These are phyloP conservation scores for Latrodectus hesperus DNA, from an alignment of 2,888 invertebrate species.

Conservation along the genomic window DNA sequence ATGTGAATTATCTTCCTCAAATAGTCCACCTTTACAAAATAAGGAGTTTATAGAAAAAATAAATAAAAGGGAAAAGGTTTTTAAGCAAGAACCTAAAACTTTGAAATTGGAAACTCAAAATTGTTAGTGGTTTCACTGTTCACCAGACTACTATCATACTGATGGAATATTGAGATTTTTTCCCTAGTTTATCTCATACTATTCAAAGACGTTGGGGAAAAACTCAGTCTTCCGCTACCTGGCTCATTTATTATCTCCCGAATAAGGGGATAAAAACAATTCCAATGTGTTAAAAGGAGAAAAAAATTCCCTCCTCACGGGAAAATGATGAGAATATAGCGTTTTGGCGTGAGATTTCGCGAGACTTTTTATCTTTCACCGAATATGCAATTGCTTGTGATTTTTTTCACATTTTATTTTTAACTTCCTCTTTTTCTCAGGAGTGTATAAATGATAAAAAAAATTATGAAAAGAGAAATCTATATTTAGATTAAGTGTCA, in stretches of 20 bases:
- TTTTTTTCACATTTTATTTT: not conserved
- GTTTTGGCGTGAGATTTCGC: not conserved
- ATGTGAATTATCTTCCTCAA: no score
- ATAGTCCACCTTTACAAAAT: no score
- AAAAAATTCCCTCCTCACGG: not conserved
- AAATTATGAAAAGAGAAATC: conserved; percentile 20
- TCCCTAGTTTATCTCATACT: not conserved
- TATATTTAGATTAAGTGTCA: conserved; percentile 46
- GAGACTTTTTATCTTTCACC: not conserved
- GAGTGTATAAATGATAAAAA: conserved; percentile 1
- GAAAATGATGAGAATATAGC: not conserved
- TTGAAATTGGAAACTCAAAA: no score
- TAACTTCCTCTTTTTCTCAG: not conserved
- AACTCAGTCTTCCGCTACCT: not conserved
- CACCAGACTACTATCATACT: no score
- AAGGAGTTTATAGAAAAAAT: no score
- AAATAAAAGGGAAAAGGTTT: no score
- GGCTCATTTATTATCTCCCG: not conserved
- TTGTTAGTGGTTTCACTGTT: no score
- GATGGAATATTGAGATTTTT: no score
- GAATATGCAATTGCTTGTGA: not conserved
- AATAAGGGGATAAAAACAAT: not conserved
- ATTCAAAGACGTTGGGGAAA: not conserved
- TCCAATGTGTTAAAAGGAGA: not conserved
- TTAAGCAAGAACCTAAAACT: no score